These are phyloP conservation scores for Etia nguti DNA, from an alignment of 2,113 vertebrate genomes.

Conservation along the genomic window DNA sequence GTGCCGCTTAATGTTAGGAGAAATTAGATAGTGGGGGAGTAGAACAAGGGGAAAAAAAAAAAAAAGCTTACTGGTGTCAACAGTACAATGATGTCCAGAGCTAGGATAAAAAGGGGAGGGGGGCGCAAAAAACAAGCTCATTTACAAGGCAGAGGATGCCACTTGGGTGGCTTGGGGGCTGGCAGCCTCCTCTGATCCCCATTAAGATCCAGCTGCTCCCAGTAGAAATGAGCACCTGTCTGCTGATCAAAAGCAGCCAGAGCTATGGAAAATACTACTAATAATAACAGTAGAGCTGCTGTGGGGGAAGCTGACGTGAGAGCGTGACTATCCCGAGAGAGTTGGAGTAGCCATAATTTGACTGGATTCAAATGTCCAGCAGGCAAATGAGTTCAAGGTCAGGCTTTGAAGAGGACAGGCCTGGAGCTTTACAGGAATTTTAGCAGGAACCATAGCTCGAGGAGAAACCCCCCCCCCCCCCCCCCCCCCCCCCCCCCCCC, in stretches of 20 bases:
- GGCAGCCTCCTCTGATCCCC: constrained; percentile 18
- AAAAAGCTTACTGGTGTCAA: background rate
- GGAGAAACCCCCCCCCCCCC: background rate
- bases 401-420: background rate
- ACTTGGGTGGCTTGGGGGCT: constrained; percentile 32
- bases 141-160: constrained; percentile 46
- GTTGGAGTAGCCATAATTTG: background rate
- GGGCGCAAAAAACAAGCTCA: background rate
- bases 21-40: background rate
- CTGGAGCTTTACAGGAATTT: background rate
- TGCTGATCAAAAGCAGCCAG: constrained; percentile 17
- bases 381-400: constrained; percentile 21
- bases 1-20: background rate
- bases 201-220: constrained; percentile 47
- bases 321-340: background rate
- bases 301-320: background rate
- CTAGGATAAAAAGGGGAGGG: background rate
- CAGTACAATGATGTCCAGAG: constrained; percentile 1
- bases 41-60: background rate
- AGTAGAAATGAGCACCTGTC: constrained; percentile 50
- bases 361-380: background rate
- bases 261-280: background rate
- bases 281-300: background rate
- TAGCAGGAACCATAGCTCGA: background rate
- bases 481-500: background rate